Percentiles rank a stretch among this genome's conserved stretches.
phyloP scores from a whole-genome alignment of 2,113 vertebrate genomes.

The Helogale parvula region DNA sequence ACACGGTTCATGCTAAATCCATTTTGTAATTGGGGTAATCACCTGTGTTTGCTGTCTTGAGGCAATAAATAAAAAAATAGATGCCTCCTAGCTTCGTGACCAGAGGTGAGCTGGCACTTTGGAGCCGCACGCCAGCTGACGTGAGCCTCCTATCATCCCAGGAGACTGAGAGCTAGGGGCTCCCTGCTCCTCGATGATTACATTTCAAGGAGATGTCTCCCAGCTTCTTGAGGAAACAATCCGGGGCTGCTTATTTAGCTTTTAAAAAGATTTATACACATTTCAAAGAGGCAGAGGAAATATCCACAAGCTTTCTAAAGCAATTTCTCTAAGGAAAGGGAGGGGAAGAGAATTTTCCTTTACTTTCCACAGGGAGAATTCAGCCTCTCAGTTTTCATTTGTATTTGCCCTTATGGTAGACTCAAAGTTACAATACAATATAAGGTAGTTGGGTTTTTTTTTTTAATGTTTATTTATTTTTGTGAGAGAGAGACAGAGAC shows the following conservation, averaged over 20 bases:
- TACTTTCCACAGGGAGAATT: not conserved
- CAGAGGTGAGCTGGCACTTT: fast-evolving
- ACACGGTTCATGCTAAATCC: not conserved
- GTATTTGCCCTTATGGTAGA: not conserved
- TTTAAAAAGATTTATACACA: not conserved
- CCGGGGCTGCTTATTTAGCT: not conserved
- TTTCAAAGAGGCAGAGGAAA: not conserved
- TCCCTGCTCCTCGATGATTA: not conserved
- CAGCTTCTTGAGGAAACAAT: not conserved
- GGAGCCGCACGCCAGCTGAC: not conserved
- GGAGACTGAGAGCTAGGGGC: not conserved
- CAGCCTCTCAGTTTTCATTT: slow-evolving; percentile 6
- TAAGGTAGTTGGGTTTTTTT: no score
- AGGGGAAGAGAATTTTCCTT: fast-evolving
- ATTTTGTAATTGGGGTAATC: not conserved
- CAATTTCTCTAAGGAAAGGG: not conserved
- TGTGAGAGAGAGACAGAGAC: no score
- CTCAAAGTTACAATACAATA: not conserved
- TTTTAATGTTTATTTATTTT: no score
- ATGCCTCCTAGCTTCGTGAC: not conserved
- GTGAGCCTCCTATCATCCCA: not conserved
- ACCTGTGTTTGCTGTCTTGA: not conserved
- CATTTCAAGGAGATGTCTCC: not conserved
- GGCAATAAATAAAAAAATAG: not conserved
- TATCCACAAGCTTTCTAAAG: not conserved